A percentile compares a stretch with the other conserved stretches of the same genome.
phyloP scores from a whole-genome alignment of 37 sponge, comb jelly and placozoan species.

The Halichondria panicea region DNA sequence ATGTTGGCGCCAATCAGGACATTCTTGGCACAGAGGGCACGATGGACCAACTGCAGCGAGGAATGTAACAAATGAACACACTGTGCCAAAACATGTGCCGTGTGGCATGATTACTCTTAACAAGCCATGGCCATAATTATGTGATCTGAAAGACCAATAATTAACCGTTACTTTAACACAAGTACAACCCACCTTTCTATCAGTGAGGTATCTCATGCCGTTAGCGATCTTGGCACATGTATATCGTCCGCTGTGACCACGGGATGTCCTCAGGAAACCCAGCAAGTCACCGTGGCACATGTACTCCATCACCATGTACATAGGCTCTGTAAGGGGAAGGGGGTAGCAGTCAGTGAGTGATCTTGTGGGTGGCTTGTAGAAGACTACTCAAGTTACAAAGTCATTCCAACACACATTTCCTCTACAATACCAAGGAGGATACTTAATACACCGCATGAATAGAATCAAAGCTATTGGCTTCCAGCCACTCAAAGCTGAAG shows the following conservation, averaged over 20 bases:
- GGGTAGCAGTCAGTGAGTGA: not conserved
- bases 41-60: conserved; percentile 64
- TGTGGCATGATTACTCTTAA: too few species aligned
- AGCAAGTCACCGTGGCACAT: conserved; percentile 84
- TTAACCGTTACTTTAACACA: too few species aligned
- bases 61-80: too few species aligned
- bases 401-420: too few species aligned
- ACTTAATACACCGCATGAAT: too few species aligned
- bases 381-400: too few species aligned
- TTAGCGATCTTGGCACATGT: conserved; percentile 55
- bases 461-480: too few species aligned
- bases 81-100: too few species aligned
- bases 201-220: conserved; percentile 74
- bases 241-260: conserved; percentile 59
- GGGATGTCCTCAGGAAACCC: conserved; percentile 67
- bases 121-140: not conserved
- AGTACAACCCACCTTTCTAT: conserved; percentile 39
- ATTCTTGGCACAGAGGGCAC: conserved; percentile 72
- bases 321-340: conserved; percentile 31
- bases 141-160: too few species aligned
- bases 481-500: not conserved
- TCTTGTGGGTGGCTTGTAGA: not conserved
- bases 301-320: conserved; percentile 70
- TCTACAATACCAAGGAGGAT: too few species aligned
- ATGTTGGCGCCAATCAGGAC: conserved; percentile 68